Percentiles rank a stretch among this genome's conserved stretches.
phyloP scores from a whole-genome alignment of 2,888 invertebrate genomes.

The Pseudoips prasinana region DNA sequence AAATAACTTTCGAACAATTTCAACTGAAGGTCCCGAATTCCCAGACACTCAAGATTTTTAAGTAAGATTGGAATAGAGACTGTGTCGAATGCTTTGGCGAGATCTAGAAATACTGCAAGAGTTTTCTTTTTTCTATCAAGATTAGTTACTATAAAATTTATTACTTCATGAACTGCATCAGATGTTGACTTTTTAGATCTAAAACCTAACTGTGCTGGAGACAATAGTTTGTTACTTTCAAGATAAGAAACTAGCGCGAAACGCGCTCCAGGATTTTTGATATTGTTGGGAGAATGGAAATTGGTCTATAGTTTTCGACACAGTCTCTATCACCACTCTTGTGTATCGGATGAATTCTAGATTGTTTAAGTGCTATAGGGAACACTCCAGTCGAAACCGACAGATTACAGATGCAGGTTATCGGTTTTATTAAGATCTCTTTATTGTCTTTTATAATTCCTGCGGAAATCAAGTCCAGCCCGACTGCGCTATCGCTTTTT shows the following conservation, averaged over 20 bases:
- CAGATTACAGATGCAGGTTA: slow-evolving; percentile 2
- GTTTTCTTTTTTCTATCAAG: no score
- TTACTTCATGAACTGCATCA: no score
- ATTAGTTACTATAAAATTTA: no score
- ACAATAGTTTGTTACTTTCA: no score
- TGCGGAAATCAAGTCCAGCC: slow-evolving; percentile 4
- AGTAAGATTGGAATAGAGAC: no score
- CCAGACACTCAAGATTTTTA: no score
- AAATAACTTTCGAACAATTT: no score
- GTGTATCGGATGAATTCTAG: slow-evolving; percentile 1
- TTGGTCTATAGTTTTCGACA: slow-evolving; percentile 8
- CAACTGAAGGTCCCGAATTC: no score
- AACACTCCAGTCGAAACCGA: slow-evolving; percentile 5
- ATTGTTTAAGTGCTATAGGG: slow-evolving; percentile 1
- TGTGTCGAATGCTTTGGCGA: no score
- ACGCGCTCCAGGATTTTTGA: background rate
- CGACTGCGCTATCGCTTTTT: slow-evolving; percentile 2
- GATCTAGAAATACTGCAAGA: no score
- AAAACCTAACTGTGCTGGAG: no score
- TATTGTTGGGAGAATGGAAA: background rate
- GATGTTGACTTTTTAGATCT: no score
- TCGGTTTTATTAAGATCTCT: slow-evolving; percentile 1
- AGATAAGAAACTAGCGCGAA: background rate
- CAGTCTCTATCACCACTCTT: background rate
- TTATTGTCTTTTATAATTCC: background rate